Conservation (phyloP, 2,888 invertebrate species). For the Hydrotaea diabolus region DNA sequence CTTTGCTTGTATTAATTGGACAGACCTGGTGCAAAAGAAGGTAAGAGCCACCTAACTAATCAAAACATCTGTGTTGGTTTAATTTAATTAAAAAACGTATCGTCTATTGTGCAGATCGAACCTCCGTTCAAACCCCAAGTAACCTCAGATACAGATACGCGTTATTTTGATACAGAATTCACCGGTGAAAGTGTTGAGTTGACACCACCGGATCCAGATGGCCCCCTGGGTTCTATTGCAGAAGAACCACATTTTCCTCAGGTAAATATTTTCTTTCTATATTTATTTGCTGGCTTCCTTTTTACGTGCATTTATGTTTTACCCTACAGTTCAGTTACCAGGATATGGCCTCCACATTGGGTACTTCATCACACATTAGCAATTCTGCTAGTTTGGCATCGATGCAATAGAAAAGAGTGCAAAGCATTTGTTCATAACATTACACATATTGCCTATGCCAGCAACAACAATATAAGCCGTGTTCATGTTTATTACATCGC, state of each 20-base stretch:
- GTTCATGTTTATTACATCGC: conserved; percentile 57
- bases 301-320: background rate
- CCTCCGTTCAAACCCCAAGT: conserved; percentile 97
- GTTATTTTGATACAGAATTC: conserved; percentile 99
- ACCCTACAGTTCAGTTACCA: conserved; percentile 90
- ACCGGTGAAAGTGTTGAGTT: conserved; percentile 98
- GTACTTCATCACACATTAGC: conserved; percentile 84
- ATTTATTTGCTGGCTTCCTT: background rate
- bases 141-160: conserved; percentile 96
- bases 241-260: conserved; percentile 87
- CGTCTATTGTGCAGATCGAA: conserved; percentile 84
- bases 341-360: conserved; percentile 85
- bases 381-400: conserved; percentile 82
- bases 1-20: conserved; percentile 97
- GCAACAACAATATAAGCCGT: conserved; percentile 58
- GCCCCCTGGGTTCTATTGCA: conserved; percentile 84
- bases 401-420: conserved; percentile 79
- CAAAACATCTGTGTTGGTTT: background rate
- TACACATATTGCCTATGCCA: conserved; percentile 65
- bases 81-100: background rate
- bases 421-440: conserved; percentile 65
- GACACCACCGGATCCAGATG: conserved; percentile 92
- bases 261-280: conserved; percentile 69
- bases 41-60: conserved; percentile 79
- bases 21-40: conserved; percentile 94